A percentile compares a stretch with the other conserved stretches of the same genome.
Evolutionary conservation across 2,888 invertebrate genomes (phyloP).

Genomic region (Parnassius mnemosyne): DNA sequence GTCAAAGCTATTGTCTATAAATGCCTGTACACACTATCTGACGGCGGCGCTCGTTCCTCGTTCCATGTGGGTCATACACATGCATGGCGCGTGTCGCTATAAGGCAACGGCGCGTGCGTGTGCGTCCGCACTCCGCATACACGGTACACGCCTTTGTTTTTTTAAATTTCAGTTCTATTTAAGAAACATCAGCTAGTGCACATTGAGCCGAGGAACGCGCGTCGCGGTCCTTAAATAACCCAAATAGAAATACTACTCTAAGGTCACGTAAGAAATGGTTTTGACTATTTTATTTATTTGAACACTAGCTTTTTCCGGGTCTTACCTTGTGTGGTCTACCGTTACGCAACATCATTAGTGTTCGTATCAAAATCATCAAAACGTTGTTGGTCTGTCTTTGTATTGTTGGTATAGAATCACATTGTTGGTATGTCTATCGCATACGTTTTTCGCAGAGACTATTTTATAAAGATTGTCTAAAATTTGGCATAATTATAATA

Average conservation of each 20-base stretch:
- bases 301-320: too few species aligned
- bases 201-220: constrained; percentile 16
- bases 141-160: constrained; percentile 10
- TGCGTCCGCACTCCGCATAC: constrained; percentile 1
- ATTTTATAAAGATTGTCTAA: too few species aligned
- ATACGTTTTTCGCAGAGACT: too few species aligned
- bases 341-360: too few species aligned
- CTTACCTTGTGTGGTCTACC: too few species aligned
- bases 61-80: constrained; percentile 16
- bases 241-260: constrained; percentile 14
- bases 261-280: constrained; percentile 18
- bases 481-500: too few species aligned
- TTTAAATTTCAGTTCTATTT: constrained; percentile 21
- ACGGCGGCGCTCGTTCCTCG: not conserved
- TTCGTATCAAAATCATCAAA: too few species aligned
- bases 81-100: not conserved
- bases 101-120: not conserved
- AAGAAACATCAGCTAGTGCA: constrained; percentile 20
- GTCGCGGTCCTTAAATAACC: constrained; percentile 22
- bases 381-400: too few species aligned
- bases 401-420: too few species aligned
- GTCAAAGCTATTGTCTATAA: constrained; percentile 4
- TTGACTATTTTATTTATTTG: constrained; percentile 15
- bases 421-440: too few species aligned
- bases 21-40: constrained; percentile 1